Conservation (phyloP, 2,888 invertebrate species). For the Drosophila trichaetosa region DNA sequence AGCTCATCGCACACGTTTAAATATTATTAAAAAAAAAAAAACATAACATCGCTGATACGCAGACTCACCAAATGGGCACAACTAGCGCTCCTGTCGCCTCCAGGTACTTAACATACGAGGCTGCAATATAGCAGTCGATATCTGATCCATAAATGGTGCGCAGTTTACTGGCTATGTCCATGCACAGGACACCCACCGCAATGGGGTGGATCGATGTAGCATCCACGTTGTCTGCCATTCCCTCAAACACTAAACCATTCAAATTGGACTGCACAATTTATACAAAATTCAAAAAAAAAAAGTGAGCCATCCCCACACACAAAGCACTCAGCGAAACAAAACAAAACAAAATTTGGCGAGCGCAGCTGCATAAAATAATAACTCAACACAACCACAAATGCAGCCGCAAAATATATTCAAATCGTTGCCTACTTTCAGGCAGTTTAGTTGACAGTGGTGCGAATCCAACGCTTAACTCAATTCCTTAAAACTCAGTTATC, state of each 20-base stretch:
- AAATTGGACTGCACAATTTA: not conserved
- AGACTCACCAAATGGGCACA: conserved; percentile 91
- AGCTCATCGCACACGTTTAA: not conserved
- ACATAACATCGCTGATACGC: not conserved
- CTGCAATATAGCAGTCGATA: conserved; percentile 87
- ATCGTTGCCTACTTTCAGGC: not conserved
- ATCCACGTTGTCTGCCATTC: conserved; percentile 8
- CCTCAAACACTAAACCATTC: not conserved
- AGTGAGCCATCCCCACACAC: not conserved
- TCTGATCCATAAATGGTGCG: conserved; percentile 86
- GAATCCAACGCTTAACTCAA: not conserved
- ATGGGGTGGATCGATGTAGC: not conserved
- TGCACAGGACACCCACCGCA: conserved; percentile 86
- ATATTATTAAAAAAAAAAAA: not conserved
- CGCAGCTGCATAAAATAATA: not conserved
- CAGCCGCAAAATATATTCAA: no score
- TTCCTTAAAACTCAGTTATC: not conserved
- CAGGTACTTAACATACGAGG: conserved; percentile 94
- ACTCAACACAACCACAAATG: not conserved
- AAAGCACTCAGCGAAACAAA: not conserved
- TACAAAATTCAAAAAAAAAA: no score
- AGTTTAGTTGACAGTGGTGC: not conserved
- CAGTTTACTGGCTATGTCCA: conserved; percentile 88
- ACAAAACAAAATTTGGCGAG: not conserved
- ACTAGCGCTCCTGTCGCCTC: conserved; percentile 93